These are phyloP conservation scores for Fragum sueziense DNA, from an alignment of 2,888 invertebrate species.

Conservation along the genomic window DNA sequence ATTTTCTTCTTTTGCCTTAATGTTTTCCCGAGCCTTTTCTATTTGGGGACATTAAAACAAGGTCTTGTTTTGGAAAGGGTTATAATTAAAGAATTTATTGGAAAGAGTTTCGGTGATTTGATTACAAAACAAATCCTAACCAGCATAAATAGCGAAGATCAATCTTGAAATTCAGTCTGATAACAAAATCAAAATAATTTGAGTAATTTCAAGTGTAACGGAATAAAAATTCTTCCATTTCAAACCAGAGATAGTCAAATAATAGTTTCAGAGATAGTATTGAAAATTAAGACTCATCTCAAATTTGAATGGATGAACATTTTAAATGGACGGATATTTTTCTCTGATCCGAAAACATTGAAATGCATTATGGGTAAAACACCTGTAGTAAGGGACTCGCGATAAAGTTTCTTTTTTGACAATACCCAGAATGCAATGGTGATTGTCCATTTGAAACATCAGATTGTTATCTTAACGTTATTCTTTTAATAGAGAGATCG, in stretches of 20 bases:
- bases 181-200: conserved; percentile 16
- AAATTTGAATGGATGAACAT: conserved; percentile 13
- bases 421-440: conserved; percentile 34
- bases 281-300: conserved; percentile 22
- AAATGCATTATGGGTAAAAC: conserved; percentile 33
- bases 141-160: not conserved
- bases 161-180: not conserved
- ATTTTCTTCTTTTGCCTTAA: no score
- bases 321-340: conserved; percentile 7
- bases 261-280: conserved; percentile 16
- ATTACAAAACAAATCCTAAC: not conserved
- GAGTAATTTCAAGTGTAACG: conserved; percentile 25
- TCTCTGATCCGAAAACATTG: conserved; percentile 18
- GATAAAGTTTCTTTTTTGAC: conserved; percentile 39
- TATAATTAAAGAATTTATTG: no score
- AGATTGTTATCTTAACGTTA: conserved; percentile 30
- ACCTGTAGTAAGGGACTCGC: conserved; percentile 47
- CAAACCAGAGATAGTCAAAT: conserved; percentile 9
- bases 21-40: no score
- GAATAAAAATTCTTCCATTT: conserved; percentile 27
- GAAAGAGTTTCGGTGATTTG: no score
- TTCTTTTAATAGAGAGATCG: conserved; percentile 14
- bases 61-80: no score
- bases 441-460: conserved; percentile 26
- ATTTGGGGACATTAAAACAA: no score